Evolutionary conservation across 1,140 invertebrate genomes (phyloP).

Genomic region (Nomia melanderi): DNA sequence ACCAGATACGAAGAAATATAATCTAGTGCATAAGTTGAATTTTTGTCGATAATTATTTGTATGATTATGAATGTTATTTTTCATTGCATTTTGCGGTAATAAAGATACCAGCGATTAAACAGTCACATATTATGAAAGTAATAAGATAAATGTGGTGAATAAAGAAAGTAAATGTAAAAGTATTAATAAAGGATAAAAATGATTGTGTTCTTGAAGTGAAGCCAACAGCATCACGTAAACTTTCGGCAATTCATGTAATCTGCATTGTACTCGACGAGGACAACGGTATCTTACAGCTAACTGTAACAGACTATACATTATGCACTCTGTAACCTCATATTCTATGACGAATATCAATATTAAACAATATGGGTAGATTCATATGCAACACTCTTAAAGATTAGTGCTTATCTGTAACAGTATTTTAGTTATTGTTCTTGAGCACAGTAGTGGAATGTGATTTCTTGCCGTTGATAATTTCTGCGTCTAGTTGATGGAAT

Average conservation of each 20-base stretch:
- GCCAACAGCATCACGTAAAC: slow-evolving; percentile 3
- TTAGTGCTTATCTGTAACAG: slow-evolving; percentile 59
- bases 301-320: slow-evolving; percentile 49
- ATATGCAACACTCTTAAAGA: slow-evolving; percentile 58
- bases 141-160: too few species aligned
- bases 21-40: too few species aligned
- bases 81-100: too few species aligned
- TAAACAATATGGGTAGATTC: slow-evolving; percentile 67
- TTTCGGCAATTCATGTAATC: slow-evolving; percentile 3
- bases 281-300: slow-evolving; percentile 48
- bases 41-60: too few species aligned
- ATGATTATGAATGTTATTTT: too few species aligned
- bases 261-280: slow-evolving; percentile 28
- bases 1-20: too few species aligned
- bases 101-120: too few species aligned
- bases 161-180: background rate
- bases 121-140: too few species aligned
- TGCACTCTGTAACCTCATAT: slow-evolving; percentile 37
- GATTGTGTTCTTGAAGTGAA: background rate
- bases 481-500: slow-evolving; percentile 47
- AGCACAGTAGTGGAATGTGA: slow-evolving; percentile 67
- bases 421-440: slow-evolving; percentile 77
- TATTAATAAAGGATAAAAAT: background rate
- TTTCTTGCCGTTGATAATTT: slow-evolving; percentile 40
- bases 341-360: slow-evolving; percentile 66